Evolutionary conservation across 2,113 vertebrate species (phyloP).

Genomic region (Pterocles burchelli): DNA sequence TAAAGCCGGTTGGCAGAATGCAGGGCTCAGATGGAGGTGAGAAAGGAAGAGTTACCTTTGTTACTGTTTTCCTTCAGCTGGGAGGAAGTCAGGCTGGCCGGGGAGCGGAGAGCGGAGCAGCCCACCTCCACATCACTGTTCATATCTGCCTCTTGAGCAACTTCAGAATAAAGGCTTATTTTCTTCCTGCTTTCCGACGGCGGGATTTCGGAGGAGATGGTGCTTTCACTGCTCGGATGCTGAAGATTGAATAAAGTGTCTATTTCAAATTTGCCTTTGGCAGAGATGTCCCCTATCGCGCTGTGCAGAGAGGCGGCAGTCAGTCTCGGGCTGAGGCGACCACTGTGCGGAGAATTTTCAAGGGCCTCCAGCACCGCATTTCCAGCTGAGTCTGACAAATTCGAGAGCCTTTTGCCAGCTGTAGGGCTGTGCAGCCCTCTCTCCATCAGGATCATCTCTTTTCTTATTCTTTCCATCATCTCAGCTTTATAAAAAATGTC

Average conservation of each 20-base stretch:
- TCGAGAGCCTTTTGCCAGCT: slow-evolving; percentile 92
- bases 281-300: slow-evolving; percentile 89
- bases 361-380: slow-evolving; percentile 97
- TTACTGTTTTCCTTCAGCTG: slow-evolving; percentile 95
- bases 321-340: slow-evolving; percentile 95
- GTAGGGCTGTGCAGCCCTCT: slow-evolving; percentile 97
- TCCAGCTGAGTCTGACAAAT: slow-evolving; percentile 89
- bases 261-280: slow-evolving; percentile 98
- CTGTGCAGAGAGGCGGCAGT: slow-evolving; percentile 92
- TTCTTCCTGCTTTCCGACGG: slow-evolving; percentile 94
- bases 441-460: slow-evolving; percentile 99
- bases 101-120: slow-evolving; percentile 93
- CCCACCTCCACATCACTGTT: slow-evolving; percentile 99
- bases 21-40: slow-evolving; percentile 8
- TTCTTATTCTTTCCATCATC: slow-evolving; percentile 99
- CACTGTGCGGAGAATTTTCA: slow-evolving; percentile 97
- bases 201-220: slow-evolving; percentile 87
- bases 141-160: slow-evolving; percentile 94
- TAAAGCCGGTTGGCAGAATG: slow-evolving; percentile 5
- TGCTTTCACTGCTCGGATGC: slow-evolving; percentile 86
- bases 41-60: slow-evolving; percentile 85
- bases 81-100: slow-evolving; percentile 79
- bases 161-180: slow-evolving; percentile 91
- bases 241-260: slow-evolving; percentile 93
- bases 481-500: slow-evolving; percentile 85